Evolutionary conservation across 2,797 vertebrate species (phyloP).

Genomic region (Hoplostethus atlanticus): DNA sequence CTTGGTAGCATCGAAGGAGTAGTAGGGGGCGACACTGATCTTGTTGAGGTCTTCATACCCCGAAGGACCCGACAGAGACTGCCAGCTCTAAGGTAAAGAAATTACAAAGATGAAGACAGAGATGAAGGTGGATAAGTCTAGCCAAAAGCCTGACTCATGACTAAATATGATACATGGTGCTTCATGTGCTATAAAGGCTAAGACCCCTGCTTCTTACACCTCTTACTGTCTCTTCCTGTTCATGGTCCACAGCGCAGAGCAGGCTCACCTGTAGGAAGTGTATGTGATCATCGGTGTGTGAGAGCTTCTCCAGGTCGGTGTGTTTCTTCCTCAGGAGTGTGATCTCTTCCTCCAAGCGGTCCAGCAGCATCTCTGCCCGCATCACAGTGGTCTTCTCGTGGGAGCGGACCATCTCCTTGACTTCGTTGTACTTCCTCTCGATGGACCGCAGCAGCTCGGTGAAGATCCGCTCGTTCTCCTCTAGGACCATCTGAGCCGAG

Average conservation of each 20-base stretch:
- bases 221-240: no score
- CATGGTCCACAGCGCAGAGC: no score
- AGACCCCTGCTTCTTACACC: background rate
- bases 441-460: conserved; percentile 80
- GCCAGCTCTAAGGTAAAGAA: conserved; percentile 78
- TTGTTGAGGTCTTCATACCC: conserved; percentile 86
- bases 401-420: conserved; percentile 81
- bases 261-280: conserved; percentile 85
- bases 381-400: conserved; percentile 79
- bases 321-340: conserved; percentile 85
- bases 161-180: background rate
- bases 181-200: background rate
- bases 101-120: background rate
- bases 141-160: background rate
- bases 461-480: conserved; percentile 86
- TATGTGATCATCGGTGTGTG: conserved; percentile 84
- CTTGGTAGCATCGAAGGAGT: conserved; percentile 83
- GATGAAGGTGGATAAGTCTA: background rate
- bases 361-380: conserved; percentile 75
- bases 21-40: conserved; percentile 75
- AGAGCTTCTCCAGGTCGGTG: conserved; percentile 80
- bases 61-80: conserved; percentile 85
- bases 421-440: conserved; percentile 83
- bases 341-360: conserved; percentile 88
- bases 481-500: conserved; percentile 77